These are phyloP conservation scores for Dolichotis patagonum DNA, from an alignment of 2,113 vertebrate species.

Conservation along the genomic window DNA sequence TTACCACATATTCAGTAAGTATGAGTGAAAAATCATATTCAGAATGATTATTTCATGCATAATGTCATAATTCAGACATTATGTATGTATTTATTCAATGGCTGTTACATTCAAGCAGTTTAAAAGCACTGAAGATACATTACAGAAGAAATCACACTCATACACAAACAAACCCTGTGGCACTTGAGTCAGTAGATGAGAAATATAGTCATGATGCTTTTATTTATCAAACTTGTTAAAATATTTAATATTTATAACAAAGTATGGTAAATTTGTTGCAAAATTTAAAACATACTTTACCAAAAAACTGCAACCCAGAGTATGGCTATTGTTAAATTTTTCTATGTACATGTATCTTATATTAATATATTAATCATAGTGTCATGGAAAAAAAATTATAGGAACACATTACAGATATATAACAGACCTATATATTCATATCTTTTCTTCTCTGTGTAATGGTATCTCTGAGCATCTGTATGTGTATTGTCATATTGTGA, in stretches of 20 bases:
- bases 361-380: neutral
- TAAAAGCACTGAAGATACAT: neutral
- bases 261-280: neutral
- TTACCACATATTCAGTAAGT: neutral
- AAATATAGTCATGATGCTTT: neutral
- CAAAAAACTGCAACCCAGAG: neutral
- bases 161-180: neutral
- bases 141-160: neutral
- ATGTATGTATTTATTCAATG: neutral
- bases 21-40: neutral
- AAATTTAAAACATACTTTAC: neutral
- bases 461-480: neutral
- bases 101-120: neutral
- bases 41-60: neutral
- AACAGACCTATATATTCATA: neutral
- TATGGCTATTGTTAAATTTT: neutral
- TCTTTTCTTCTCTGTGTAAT: neutral
- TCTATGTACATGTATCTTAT: neutral
- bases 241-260: neutral
- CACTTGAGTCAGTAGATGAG: neutral
- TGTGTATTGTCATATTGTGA: neutral
- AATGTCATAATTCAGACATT: neutral
- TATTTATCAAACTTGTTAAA: neutral
- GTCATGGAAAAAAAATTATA: neutral
- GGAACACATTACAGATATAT: neutral